Base-by-base conservation (phyloP, 2,797 vertebrate species). In the Tapirus indicus region DNA sequence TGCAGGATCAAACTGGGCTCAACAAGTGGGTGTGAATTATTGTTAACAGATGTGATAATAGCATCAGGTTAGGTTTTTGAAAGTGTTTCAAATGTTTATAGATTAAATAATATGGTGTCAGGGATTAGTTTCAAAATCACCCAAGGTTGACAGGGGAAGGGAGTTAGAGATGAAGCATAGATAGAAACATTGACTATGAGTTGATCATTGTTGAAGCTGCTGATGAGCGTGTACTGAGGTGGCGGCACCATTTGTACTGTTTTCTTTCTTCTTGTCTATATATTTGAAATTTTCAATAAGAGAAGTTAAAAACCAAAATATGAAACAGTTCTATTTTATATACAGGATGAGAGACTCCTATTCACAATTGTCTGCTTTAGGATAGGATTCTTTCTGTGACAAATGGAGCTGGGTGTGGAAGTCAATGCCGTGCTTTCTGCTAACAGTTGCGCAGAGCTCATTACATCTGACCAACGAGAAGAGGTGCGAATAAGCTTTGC, bases 251-350 rank as follows among this genome's bases (percentile, higher is more conserved):
- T 78, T 56, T 69, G 9, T 20, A 66, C 41, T 85, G 3, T 74
- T 78, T 60, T 92, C n/a, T 86, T 74, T 72, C n/a, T 62, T 10
- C 47, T 88, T 5, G 0, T 41, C 6, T 35, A 49, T 52, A 8
- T 69, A 64, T 69, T 68, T 88, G 23, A 91, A 71, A 58, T 87
- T 84, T 86, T 82, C 35, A 47, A 2, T 56, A n/a, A 72, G 60
- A n/a, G 47, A 92, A 79, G 72, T 60, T 83, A 91, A 94, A 94
- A 62, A 23, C 8, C 64, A 89, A 75, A 93, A 71, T 82, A 64
- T 78, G 47, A 66, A 94, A 84, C 25, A 47, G 49, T n/a, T 96
- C 44, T 72, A 27, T 52, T 60, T 91, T 89, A 77, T 29, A 77
- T 17, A 79, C 41, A 90, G 21, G 47, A 44, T 77, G 25, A 93